Conservation (phyloP, 1,140 invertebrate species). For the Schlechtendalia chinensis region DNA sequence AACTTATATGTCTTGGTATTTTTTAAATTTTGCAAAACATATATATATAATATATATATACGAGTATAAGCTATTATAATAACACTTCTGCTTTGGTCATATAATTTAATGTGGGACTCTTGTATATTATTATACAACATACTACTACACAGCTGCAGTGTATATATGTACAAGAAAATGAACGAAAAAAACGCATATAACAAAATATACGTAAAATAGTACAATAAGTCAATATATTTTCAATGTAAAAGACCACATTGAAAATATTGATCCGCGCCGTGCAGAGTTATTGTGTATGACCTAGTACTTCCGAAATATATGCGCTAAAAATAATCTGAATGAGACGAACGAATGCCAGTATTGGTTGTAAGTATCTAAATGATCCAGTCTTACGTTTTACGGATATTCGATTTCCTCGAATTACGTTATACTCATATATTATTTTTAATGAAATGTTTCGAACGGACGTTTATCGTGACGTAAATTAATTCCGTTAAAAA, state of each 20-base stretch:
- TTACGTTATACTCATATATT: background rate
- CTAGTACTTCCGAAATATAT: background rate
- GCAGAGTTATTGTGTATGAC: background rate
- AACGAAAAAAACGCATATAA: background rate
- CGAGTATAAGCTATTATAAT: too few relatives aligned
- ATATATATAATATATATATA: too few relatives aligned
- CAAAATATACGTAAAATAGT: background rate
- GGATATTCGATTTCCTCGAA: background rate
- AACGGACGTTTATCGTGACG: background rate
- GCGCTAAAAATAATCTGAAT: background rate
- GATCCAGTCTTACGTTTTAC: background rate
- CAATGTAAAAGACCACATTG: background rate
- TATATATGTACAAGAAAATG: background rate
- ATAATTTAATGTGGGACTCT: background rate
- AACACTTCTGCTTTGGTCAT: too few relatives aligned
- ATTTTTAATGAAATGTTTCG: too few relatives aligned
- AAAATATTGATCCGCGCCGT: slow-evolving; percentile 1
- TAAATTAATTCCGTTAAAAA: background rate
- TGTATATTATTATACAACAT: background rate
- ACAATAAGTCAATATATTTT: slow-evolving; percentile 6
- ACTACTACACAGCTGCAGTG: background rate
- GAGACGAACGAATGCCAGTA: background rate
- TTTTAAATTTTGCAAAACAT: too few relatives aligned
- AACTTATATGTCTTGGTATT: too few relatives aligned
- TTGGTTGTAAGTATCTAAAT: background rate